phyloP scores from a whole-genome alignment of 1,140 invertebrate species.

The Phthorimaea operculella region DNA sequence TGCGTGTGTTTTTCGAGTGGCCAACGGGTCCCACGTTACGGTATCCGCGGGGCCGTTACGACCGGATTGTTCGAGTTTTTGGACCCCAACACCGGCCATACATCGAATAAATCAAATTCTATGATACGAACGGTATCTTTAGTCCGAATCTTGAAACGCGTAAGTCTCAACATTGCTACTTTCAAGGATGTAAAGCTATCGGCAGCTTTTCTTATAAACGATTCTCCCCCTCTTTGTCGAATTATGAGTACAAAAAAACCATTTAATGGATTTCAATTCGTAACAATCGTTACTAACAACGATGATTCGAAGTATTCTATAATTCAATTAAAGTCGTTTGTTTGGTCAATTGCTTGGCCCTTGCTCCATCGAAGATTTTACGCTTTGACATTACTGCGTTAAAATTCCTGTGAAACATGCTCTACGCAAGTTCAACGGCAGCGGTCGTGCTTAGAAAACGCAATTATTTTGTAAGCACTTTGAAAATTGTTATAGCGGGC shows the following conservation, averaged over 20 bases:
- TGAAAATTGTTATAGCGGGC: slow-evolving; percentile 56
- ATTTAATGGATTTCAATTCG: too few species aligned
- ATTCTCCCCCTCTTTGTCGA: too few species aligned
- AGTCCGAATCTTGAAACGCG: too few species aligned
- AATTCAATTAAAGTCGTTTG: not conserved
- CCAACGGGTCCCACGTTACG: slow-evolving; percentile 1
- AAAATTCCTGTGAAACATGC: slow-evolving; percentile 1
- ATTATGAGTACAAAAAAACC: too few species aligned
- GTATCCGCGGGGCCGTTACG: slow-evolving; percentile 18
- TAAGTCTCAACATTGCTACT: too few species aligned
- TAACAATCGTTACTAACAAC: too few species aligned
- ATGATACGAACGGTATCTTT: not conserved
- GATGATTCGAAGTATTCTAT: not conserved
- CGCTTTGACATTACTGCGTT: not conserved
- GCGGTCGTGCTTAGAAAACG: slow-evolving; percentile 59
- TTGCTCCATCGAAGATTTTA: not conserved
- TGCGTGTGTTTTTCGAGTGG: not conserved
- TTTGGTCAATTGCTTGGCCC: not conserved
- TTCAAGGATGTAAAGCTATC: too few species aligned
- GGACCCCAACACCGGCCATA: not conserved
- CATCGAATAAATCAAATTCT: not conserved
- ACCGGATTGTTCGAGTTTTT: slow-evolving; percentile 19
- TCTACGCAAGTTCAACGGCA: slow-evolving; percentile 48
- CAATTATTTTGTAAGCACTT: slow-evolving; percentile 62
- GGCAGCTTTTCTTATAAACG: too few species aligned